These are phyloP conservation scores for Isoperla grammatica DNA, from an alignment of 2,888 invertebrate genomes.

Conservation along the genomic window DNA sequence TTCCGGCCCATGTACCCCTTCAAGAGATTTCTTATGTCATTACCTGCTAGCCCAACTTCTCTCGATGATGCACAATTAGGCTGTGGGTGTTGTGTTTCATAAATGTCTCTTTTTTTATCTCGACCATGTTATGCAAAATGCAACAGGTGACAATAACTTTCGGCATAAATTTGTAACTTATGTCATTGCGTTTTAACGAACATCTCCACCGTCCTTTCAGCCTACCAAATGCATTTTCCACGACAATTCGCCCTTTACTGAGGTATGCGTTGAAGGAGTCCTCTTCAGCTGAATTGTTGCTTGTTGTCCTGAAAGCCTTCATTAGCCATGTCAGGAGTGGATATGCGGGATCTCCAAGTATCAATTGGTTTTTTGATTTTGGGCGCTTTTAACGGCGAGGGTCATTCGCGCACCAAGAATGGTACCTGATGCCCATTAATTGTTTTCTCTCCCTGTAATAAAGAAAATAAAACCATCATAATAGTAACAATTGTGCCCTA, in stretches of 20 bases:
- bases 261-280: slow-evolving; percentile 33
- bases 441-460: not conserved
- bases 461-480: no score
- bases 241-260: slow-evolving; percentile 29
- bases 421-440: slow-evolving; percentile 29
- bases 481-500: no score
- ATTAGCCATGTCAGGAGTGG: slow-evolving; percentile 33
- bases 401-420: no score
- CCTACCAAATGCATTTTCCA: slow-evolving; percentile 36
- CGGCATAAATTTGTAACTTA: slow-evolving; percentile 32
- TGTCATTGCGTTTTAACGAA: slow-evolving; percentile 32
- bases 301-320: slow-evolving; percentile 28
- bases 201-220: slow-evolving; percentile 36
- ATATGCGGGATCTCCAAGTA: slow-evolving; percentile 34
- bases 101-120: slow-evolving; percentile 28
- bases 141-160: slow-evolving; percentile 34
- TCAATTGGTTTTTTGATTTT: no score
- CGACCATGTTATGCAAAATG: slow-evolving; percentile 33
- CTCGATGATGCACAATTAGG: not conserved
- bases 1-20: no score
- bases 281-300: slow-evolving; percentile 25
- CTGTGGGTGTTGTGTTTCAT: slow-evolving; percentile 18
- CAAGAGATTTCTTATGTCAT: no score
- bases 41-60: no score
- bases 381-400: no score